These are phyloP conservation scores for Loxodonta africana DNA, from an alignment of 2,113 vertebrate species.

Conservation along the genomic window DNA sequence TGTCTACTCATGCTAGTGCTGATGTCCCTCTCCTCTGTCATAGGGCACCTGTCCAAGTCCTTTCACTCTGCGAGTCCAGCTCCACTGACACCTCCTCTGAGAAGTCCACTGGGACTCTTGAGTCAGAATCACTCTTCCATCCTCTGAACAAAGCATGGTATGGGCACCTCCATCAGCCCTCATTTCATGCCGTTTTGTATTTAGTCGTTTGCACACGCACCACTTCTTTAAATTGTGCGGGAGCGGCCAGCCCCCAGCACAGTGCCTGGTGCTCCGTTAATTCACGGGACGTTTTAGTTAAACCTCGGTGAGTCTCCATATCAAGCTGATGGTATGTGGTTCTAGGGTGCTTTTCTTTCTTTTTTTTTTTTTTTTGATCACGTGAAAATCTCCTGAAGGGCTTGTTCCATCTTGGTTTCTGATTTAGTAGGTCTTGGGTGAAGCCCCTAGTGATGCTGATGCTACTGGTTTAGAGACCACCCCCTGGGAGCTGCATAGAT, in stretches of 20 bases:
- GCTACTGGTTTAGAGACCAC: too few species aligned
- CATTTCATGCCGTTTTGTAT: not conserved
- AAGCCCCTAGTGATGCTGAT: too few species aligned
- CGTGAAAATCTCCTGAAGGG: not conserved
- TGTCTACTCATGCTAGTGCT: not conserved
- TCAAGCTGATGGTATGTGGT: not conserved
- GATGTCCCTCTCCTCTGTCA: not conserved
- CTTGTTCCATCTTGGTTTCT: not conserved
- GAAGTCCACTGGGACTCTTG: not conserved
- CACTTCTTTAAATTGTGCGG: not conserved
- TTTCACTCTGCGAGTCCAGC: not conserved
- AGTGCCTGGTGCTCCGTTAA: not conserved
- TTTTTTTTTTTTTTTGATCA: not conserved
- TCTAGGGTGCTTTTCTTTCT: not conserved
- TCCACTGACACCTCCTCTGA: not conserved
- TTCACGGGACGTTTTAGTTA: not conserved
- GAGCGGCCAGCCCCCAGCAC: too few species aligned
- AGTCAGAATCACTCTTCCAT: not conserved
- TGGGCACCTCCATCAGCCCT: accelerated
- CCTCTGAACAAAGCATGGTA: not conserved
- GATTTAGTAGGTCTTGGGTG: not conserved
- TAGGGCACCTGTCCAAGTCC: not conserved
- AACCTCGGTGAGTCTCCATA: not conserved
- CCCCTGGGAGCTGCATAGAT: not conserved
- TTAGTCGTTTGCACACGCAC: not conserved